A percentile compares a stretch with the other conserved stretches of the same genome.
Conservation (phyloP, 2,797 vertebrate genomes). For the Cossypha heuglini region DNA sequence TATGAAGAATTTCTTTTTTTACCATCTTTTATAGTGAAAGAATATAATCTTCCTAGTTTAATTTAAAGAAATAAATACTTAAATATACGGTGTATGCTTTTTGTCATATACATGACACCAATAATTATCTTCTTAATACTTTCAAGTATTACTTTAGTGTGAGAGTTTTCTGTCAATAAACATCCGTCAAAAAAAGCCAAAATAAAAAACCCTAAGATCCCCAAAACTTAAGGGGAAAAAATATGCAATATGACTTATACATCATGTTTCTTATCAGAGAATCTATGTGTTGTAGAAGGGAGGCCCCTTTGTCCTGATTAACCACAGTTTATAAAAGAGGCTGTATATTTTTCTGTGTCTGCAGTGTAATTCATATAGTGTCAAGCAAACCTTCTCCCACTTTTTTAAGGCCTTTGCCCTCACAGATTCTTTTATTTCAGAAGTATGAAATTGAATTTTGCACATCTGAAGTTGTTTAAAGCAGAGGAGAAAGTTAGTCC, state of each 20-base stretch:
- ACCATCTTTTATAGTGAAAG: background rate
- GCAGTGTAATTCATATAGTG: constrained; percentile 73
- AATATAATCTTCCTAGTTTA: background rate
- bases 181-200: background rate
- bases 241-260: background rate
- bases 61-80: background rate
- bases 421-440: constrained; percentile 51
- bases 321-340: constrained; percentile 52
- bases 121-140: background rate
- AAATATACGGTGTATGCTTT: background rate
- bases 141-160: background rate
- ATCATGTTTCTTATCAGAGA: background rate
- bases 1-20: background rate
- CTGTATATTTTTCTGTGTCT: constrained; percentile 67
- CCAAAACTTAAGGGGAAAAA: background rate
- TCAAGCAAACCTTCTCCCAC: constrained; percentile 31
- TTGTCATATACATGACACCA: background rate
- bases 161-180: background rate
- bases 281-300: constrained; percentile 41
- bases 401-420: constrained; percentile 30
- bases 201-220: background rate
- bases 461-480: constrained; percentile 41
- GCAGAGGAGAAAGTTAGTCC: background rate
- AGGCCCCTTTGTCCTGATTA: constrained; percentile 76
- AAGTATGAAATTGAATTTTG: constrained; percentile 51